Evolutionary conservation across 2,888 invertebrate genomes (phyloP).

Genomic region (Drosophila prolongata): DNA sequence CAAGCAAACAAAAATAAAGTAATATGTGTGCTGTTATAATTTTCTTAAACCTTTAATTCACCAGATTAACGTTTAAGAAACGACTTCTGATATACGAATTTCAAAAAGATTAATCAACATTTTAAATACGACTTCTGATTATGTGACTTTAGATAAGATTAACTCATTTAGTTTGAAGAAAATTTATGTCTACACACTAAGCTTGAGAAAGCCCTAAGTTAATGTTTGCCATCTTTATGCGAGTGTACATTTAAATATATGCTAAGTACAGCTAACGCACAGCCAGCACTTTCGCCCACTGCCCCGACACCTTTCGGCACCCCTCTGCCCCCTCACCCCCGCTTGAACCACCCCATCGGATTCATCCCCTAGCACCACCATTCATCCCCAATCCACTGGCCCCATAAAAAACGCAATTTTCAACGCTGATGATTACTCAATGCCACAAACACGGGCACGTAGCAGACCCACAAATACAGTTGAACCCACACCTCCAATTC

Average conservation of each 20-base stretch:
- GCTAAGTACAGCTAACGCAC: conserved; percentile 52
- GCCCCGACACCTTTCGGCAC: conserved; percentile 23
- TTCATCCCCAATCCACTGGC: conserved; percentile 48
- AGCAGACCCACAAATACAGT: conserved; percentile 20
- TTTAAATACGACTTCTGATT: too few species aligned
- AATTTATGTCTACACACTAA: not conserved
- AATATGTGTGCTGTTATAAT: too few species aligned
- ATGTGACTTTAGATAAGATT: not conserved
- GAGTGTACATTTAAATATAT: conserved; percentile 41
- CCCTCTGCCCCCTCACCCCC: not conserved
- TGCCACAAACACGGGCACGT: conserved; percentile 70
- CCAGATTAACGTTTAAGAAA: too few species aligned
- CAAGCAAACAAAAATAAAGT: too few species aligned
- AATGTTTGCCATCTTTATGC: conserved; percentile 16
- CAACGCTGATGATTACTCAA: conserved; percentile 80
- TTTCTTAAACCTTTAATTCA: too few species aligned
- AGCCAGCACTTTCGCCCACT: conserved; percentile 66
- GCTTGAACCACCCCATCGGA: conserved; percentile 9
- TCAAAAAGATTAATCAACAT: too few species aligned
- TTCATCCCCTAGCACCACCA: conserved; percentile 22
- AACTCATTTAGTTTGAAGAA: not conserved
- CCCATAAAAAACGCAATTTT: conserved; percentile 78
- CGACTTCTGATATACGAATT: too few species aligned
- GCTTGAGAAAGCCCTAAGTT: conserved; percentile 5
- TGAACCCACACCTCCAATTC: not conserved